Percentiles rank a stretch among this genome's conserved stretches.
phyloP scores from a whole-genome alignment of 2,113 vertebrate genomes.

The Bucco capensis region DNA sequence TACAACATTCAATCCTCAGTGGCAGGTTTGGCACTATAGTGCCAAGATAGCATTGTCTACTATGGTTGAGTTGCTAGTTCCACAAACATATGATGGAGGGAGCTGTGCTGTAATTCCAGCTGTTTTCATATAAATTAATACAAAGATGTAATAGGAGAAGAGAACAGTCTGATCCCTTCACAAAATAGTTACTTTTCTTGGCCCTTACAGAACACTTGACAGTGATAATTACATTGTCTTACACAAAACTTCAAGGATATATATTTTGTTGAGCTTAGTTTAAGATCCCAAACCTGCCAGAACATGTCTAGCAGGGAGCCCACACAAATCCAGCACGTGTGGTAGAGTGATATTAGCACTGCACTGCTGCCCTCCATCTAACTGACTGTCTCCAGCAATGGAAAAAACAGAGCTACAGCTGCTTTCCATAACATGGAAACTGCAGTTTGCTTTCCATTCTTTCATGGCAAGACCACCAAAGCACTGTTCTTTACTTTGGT shows the following conservation, averaged over 20 bases:
- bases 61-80: not conserved
- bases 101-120: not conserved
- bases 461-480: not conserved
- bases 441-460: not conserved
- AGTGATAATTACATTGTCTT: not conserved
- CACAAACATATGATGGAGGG: not conserved
- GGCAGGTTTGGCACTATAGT: not conserved
- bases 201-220: not conserved
- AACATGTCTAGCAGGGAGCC: not conserved
- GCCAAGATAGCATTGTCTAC: not conserved
- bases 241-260: not conserved
- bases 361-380: not conserved
- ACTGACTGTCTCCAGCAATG: not conserved
- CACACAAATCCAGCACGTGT: not conserved
- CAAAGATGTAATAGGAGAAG: not conserved
- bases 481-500: not conserved
- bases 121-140: not conserved
- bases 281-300: not conserved
- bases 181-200: not conserved
- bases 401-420: not conserved
- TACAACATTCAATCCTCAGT: not conserved
- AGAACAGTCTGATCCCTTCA: not conserved
- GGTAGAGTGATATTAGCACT: not conserved
- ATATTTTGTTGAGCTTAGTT: not conserved
- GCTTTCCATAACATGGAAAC: not conserved